These are phyloP conservation scores for Portunus trituberculatus DNA, from an alignment of 1,140 invertebrate species.

Conservation along the genomic window DNA sequence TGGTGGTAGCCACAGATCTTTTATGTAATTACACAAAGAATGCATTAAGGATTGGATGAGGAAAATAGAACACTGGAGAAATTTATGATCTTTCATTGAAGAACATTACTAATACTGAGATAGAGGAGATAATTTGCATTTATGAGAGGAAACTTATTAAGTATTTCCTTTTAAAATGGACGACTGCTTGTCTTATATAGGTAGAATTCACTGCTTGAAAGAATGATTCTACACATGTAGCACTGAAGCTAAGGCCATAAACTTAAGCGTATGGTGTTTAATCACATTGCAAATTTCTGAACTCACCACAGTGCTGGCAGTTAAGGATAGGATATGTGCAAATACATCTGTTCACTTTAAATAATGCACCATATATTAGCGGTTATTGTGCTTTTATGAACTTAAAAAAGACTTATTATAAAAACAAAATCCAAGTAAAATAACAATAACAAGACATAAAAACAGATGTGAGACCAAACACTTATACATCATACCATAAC, in stretches of 20 bases:
- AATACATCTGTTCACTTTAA: not conserved
- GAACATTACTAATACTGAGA: not conserved
- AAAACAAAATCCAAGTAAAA: not conserved
- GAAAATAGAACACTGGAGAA: not conserved
- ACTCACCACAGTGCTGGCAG: conserved; percentile 45
- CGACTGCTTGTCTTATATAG: conserved; percentile 53
- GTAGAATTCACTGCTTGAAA: conserved; percentile 47
- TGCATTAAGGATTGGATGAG: not conserved
- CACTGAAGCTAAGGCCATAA: conserved; percentile 71
- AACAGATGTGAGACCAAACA: too few relatives aligned
- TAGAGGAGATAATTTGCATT: not conserved
- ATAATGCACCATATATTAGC: not conserved
- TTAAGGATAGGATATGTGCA: not conserved
- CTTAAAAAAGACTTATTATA: not conserved
- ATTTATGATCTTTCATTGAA: not conserved
- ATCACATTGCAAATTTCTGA: conserved; percentile 44
- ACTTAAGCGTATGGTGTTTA: conserved; percentile 74
- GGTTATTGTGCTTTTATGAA: not conserved
- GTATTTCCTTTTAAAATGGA: conserved; percentile 53
- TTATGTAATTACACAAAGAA: not conserved
- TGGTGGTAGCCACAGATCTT: too few relatives aligned
- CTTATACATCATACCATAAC: too few relatives aligned
- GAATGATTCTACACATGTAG: conserved; percentile 55
- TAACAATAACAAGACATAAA: too few relatives aligned
- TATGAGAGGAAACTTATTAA: not conserved